Percentiles rank a stretch among this genome's conserved stretches.
Evolutionary conservation across 2,113 vertebrate species (phyloP).

Genomic region (Notothenia rossii): DNA sequence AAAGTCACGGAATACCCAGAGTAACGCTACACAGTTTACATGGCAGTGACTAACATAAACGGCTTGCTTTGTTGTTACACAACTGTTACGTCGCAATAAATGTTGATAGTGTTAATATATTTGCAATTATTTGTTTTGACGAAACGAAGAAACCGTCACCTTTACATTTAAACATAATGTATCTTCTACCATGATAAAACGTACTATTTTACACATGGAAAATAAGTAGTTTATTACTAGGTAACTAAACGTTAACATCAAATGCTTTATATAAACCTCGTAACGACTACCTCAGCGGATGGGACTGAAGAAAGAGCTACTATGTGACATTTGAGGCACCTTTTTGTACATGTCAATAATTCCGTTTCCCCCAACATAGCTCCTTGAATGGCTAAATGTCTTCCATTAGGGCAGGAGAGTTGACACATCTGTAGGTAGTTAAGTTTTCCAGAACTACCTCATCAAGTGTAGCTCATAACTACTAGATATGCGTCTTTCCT

Average conservation of each 20-base stretch:
- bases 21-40: neutral
- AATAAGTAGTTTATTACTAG: neutral
- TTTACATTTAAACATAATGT: neutral
- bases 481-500: conserved; percentile 86
- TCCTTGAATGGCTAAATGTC: neutral
- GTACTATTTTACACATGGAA: neutral
- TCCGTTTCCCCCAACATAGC: no score
- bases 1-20: neutral
- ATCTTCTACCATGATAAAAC: neutral
- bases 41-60: neutral
- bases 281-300: neutral
- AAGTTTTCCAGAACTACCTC: neutral
- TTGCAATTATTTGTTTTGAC: neutral
- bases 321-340: conserved; percentile 5
- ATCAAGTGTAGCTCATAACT: neutral
- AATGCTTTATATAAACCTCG: neutral
- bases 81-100: neutral
- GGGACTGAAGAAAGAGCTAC: neutral
- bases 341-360: neutral
- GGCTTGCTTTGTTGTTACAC: no score
- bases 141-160: neutral
- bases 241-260: neutral
- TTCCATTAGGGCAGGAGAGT: neutral
- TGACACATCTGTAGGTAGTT: neutral
- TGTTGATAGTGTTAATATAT: neutral